Evolutionary conservation across 2,113 vertebrate genomes (phyloP).

Genomic region (Macheiramphus alcinus): DNA sequence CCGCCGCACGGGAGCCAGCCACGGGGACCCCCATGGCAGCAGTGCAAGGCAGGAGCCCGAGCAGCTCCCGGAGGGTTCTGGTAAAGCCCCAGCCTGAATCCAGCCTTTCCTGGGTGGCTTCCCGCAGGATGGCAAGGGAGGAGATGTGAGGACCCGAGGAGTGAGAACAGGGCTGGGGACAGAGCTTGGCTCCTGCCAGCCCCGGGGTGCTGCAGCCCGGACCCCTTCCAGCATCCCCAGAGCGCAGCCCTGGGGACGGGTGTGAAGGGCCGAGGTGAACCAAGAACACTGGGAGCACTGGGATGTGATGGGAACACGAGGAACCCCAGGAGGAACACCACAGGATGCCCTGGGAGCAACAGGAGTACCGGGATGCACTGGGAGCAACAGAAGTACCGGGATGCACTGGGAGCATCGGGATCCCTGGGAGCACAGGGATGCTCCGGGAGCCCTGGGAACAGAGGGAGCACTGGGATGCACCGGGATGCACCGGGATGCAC

Average conservation of each 20-base stretch:
- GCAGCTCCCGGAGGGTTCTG: neutral
- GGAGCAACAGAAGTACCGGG: neutral
- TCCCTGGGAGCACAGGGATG: neutral
- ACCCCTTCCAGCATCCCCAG: neutral
- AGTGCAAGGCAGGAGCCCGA: neutral
- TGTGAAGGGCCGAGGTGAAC: neutral
- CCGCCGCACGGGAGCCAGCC: neutral
- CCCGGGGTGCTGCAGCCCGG: neutral
- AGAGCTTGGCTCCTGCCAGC: neutral
- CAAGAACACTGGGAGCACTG: neutral
- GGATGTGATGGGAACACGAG: neutral
- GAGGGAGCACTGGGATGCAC: neutral
- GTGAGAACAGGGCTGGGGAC: neutral
- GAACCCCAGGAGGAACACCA: neutral
- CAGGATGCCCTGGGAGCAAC: neutral
- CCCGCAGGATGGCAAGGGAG: neutral
- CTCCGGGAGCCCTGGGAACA: neutral
- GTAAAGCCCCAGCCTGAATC: neutral
- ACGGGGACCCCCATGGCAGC: accelerated
- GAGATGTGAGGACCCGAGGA: accelerated
- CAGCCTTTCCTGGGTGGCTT: neutral
- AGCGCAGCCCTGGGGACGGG: neutral
- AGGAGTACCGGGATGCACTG: neutral
- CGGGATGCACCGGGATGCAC: neutral
- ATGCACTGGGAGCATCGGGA: neutral